Evolutionary conservation across 2,888 invertebrate genomes (phyloP), one percentile per base, ranked within the genome.

Genomic region (Listrodromus nycthemerus): DNA sequence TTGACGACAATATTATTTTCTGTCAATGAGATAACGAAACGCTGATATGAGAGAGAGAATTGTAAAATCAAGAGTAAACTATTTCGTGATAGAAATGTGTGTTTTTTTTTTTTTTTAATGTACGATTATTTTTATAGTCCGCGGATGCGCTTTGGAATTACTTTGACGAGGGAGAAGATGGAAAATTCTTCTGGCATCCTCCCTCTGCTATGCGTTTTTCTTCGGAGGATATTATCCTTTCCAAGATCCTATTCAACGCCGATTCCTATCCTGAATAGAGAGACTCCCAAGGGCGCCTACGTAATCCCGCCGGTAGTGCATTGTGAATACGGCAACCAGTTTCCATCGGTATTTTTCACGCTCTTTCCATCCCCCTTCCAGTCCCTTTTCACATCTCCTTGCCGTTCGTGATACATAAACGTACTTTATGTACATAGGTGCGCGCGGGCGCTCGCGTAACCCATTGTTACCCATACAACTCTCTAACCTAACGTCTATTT

Each of bases 231-330:
- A 80, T 83, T 86, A 88, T 90, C 89, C 88, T 90, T 89, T 88
- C 81, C 85, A 80, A 87, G 87, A 84, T 87, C 65, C 89, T 86
- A 89, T 90, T 88, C 87, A 89, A 86, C 85, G 61, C 81, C 71
- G 70, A 84, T 87, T 87, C 83, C 84, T 88, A 88, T 87, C 83
- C 84, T 90, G 88, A 90, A 90, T 89, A 89, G 66, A 41, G 89
- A 80, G 86, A 86, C 87, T 89, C 90, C 91, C 88, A 89, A 90
- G 91, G 90, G 91, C 91, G 89, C 90, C 91, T 90, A 91, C 90
- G 91, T 91, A 91, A 91, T 90, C 91, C 89, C 88, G 87, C 83
- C 85, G 82, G 88, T 87, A 50, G 63, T 65, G 77, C 87, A 89
- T 91, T 90, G 89, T 91, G 80, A 80, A 78, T 85, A 80, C 87